Evolutionary conservation across 2,888 invertebrate species (phyloP).

Genomic region (Standfussiana lucernea): DNA sequence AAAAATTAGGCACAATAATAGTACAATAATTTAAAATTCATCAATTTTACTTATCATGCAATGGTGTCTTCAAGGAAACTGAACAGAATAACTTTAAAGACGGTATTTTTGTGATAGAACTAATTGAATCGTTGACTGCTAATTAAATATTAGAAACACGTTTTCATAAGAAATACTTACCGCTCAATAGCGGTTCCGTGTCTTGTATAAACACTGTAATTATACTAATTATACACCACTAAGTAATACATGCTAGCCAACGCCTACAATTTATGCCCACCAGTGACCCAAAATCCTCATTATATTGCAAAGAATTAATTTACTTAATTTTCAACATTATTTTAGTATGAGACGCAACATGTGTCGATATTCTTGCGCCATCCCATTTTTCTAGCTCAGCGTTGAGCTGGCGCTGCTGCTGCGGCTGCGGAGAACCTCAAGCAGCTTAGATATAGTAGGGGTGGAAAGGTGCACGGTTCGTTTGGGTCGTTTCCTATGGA

Average conservation of each 20-base stretch:
- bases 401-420: background rate
- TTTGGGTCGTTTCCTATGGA: too few species aligned
- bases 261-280: background rate
- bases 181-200: background rate
- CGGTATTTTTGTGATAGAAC: background rate
- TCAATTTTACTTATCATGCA: background rate
- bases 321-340: background rate
- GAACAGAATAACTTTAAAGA: background rate
- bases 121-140: background rate
- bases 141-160: background rate
- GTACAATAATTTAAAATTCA: background rate
- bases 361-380: background rate
- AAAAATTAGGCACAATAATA: too few species aligned
- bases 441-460: too few species aligned
- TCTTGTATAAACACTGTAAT: constrained; percentile 15
- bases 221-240: too few species aligned
- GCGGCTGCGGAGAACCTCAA: background rate
- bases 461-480: too few species aligned
- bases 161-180: background rate
- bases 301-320: background rate
- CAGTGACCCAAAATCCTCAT: constrained; percentile 23
- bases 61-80: background rate
- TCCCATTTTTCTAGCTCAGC: background rate
- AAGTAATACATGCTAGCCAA: background rate
- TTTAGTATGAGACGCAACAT: background rate